Base-by-base conservation (phyloP, 64 coral and sea anemone genomes). In the Montipora efflorescens region DNA sequence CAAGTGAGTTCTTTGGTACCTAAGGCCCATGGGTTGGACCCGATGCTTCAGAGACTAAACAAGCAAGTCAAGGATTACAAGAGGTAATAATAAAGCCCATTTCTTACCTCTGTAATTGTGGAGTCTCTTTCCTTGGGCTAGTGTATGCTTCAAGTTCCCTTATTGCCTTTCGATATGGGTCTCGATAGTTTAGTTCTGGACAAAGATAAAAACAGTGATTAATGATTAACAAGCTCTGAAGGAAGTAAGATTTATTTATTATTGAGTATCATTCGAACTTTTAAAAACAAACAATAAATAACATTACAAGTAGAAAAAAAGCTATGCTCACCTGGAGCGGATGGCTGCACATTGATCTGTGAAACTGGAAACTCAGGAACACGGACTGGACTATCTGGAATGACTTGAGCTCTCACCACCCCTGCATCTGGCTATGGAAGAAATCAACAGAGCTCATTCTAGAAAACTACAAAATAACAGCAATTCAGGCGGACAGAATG, bases 321-420 rank as follows among this genome's bases (percentile, higher is more conserved):
- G 16, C 5, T 12, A 21, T 71, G 45, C 46, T 51, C 2, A 86
- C 82, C 82, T 5, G 82, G 82, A 8, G 82, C 82, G 2, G 82
- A 86, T 72, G 82, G 82, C 18, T 86, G 82, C n/a, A 71, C 16
- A 48, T 50, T 18, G 19, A 72, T 86, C 44, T 86, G 82, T 71
- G 62, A 66, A 71, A 45, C 68, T 86, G 82, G 82, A 71, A 50
- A 72, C 49, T 5, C 44, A 13, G 67, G 64, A 86, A 72, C 82
- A 12, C 47, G 62, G 47, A 86, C 82, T 36, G 82, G 82, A 86
- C 82, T 86, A 66, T 50, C 66, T 71, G 82, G 82, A 86, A 86
- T 23, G 68, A 72, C 64, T 22, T 19, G 82, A 10, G 47, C 36
- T 51, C 28, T 48, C 4, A 22, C 11, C 66, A 86, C 47, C 13